These are phyloP conservation scores for Fistularia commersonii DNA, from an alignment of 2,797 vertebrate genomes.

Conservation along the genomic window DNA sequence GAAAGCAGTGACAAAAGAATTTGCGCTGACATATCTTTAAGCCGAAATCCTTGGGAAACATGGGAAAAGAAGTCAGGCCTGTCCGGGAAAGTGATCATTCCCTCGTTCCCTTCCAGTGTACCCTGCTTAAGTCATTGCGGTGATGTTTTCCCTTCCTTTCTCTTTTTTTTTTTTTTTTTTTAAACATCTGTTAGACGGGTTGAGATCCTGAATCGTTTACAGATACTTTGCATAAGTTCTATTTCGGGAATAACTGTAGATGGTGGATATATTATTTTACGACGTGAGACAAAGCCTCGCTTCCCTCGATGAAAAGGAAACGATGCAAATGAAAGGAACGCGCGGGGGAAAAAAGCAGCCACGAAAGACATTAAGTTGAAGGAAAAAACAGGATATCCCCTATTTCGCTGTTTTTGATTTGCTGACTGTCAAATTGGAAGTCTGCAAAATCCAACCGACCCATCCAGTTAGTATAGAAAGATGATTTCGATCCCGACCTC, in stretches of 20 bases:
- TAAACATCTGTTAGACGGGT: constrained; percentile 56
- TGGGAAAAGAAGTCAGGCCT: no score
- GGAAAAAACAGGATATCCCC: neutral
- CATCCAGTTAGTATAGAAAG: no score
- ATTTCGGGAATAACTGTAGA: constrained; percentile 54
- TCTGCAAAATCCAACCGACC: no score
- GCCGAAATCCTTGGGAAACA: no score
- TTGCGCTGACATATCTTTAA: no score
- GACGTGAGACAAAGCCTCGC: constrained; percentile 48
- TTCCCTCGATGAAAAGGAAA: constrained; percentile 27
- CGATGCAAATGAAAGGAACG: constrained; percentile 21
- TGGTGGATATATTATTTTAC: constrained; percentile 63
- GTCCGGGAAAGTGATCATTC: neutral
- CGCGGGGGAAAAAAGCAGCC: constrained; percentile 19
- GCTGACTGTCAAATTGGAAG: no score
- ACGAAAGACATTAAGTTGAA: constrained; percentile 13
- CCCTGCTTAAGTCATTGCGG: constrained; percentile 24
- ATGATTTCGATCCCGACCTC: no score
- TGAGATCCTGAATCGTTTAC: constrained; percentile 37
- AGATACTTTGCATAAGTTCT: constrained; percentile 34
- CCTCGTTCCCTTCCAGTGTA: constrained; percentile 2
- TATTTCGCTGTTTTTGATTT: no score
- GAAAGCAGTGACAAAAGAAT: no score
- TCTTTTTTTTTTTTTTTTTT: no score
- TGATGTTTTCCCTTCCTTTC: no score